Evolutionary conservation across 2,113 vertebrate genomes (phyloP), one percentile per base, ranked within the genome.

Genomic region (Dendropsophus ebraccatus): DNA sequence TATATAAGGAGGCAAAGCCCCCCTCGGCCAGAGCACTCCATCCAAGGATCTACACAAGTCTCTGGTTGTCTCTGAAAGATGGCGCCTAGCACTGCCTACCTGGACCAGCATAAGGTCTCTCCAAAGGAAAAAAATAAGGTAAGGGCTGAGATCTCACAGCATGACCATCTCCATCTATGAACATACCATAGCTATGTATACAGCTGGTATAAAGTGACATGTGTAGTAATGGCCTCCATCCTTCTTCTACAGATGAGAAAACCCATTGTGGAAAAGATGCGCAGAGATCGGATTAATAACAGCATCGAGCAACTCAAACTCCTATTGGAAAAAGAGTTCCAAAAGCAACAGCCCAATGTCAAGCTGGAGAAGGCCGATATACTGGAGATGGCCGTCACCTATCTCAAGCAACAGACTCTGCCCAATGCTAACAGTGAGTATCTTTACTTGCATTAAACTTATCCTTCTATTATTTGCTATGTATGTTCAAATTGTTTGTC

Each of bases 301-400:
- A 96, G 96, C 93, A 96, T 96, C 1, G 95, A 96, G 82, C 94
- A 95, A 87, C 92, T 97, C 21, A 96, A 95, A 35, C 13, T 86
- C 41, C 88, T 94, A 0, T 90, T 95, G 56, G 90, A 93, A 84
- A 89, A 90, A 30, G 90, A 94, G 49, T 90, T 96, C 32, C 90
- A 92, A 67, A 81, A 90, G 0, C 89, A 89, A 79, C 92, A 92
- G 79, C 90, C 92, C 52, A 90, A 90, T 32, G 91, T 91, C 58
- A 92, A 94, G 86, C 91, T 93, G 87, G 92, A 92, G 87, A 93
- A 95, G 82, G 94, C 95, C 0, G 93, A 94, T 83, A 89, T 94
- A 83, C 83, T 95, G 23, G 93, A 95, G 1, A 58, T 91, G 90
- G 60, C 93, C 0, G 93, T 96, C 70, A 88, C 88, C 81, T 94